These are phyloP conservation scores for Lagenorhynchus albirostris DNA, from an alignment of 2,113 vertebrate genomes.

Conservation along the genomic window DNA sequence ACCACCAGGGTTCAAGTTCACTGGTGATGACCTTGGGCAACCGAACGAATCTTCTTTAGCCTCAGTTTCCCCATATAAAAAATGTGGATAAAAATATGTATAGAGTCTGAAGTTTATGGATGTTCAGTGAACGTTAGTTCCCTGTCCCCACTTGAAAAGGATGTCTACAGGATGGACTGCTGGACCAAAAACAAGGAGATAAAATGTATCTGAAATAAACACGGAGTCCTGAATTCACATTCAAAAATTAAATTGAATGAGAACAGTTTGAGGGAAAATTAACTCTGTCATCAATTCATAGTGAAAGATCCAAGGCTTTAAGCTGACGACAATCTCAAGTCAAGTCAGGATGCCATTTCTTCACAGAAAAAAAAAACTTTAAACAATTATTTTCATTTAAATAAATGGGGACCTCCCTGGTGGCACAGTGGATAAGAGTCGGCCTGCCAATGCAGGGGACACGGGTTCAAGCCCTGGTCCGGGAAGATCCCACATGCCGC, in stretches of 20 bases:
- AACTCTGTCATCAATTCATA: not conserved
- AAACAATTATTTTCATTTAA: not conserved
- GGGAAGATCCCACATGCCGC: too few relatives aligned
- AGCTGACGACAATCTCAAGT: not conserved
- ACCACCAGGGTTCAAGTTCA: not conserved
- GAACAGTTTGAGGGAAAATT: not conserved
- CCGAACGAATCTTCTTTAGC: not conserved
- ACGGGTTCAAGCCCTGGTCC: too few relatives aligned
- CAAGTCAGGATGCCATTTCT: not conserved
- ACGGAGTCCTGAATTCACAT: not conserved
- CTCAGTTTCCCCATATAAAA: not conserved
- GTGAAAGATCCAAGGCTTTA: not conserved
- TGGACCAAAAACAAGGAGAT: not conserved
- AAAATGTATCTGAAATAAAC: slow-evolving; percentile 17
- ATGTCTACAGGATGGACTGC: not conserved
- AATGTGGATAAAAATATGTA: not conserved
- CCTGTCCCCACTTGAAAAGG: not conserved
- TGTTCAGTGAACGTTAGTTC: not conserved
- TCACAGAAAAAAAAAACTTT: not conserved
- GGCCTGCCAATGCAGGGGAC: too few relatives aligned
- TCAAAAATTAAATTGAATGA: slow-evolving; percentile 38
- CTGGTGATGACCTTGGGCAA: not conserved
- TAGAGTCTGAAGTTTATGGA: not conserved
- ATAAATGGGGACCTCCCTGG: not conserved
- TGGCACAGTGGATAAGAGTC: too few relatives aligned